A percentile compares a stretch with the other conserved stretches of the same genome.
phyloP scores from a whole-genome alignment of 2,888 invertebrate genomes.

The Eremobia ochroleuca region DNA sequence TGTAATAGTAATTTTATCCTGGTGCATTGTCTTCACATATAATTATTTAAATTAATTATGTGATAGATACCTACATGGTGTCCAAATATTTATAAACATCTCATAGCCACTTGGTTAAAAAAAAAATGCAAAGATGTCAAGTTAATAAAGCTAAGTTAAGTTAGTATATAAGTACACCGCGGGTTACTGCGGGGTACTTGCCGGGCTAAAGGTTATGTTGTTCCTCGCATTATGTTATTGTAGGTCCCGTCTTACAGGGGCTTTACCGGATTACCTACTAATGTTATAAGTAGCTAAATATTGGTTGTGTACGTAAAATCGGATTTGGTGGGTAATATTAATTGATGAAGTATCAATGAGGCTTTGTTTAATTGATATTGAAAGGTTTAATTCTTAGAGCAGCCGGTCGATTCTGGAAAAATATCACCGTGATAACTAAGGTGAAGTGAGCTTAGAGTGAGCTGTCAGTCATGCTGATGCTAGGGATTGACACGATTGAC shows the following conservation, averaged over 20 bases:
- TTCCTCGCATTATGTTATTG: constrained; percentile 50
- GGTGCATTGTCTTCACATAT: too few relatives aligned
- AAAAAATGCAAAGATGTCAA: constrained; percentile 30
- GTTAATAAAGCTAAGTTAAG: constrained; percentile 22
- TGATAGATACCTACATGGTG: too few relatives aligned
- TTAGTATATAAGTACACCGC: constrained; percentile 22
- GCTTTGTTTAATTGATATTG: background rate
- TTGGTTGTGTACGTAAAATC: constrained; percentile 44
- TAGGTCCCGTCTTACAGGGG: constrained; percentile 27
- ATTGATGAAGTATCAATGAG: constrained; percentile 33
- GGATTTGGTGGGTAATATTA: constrained; percentile 21
- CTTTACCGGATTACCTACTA: constrained; percentile 47
- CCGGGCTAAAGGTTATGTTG: constrained; percentile 44
- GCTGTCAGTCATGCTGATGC: too few relatives aligned
- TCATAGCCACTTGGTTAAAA: background rate
- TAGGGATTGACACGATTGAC: too few relatives aligned
- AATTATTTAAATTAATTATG: too few relatives aligned
- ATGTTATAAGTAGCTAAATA: constrained; percentile 49
- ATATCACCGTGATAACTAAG: too few relatives aligned
- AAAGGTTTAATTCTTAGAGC: background rate
- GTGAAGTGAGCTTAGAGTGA: too few relatives aligned
- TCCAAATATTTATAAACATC: background rate
- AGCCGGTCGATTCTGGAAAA: too few relatives aligned
- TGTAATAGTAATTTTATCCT: too few relatives aligned
- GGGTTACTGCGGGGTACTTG: constrained; percentile 12